Evolutionary conservation across 1,140 invertebrate species (phyloP).

Genomic region (Oncopeltus fasciatus): DNA sequence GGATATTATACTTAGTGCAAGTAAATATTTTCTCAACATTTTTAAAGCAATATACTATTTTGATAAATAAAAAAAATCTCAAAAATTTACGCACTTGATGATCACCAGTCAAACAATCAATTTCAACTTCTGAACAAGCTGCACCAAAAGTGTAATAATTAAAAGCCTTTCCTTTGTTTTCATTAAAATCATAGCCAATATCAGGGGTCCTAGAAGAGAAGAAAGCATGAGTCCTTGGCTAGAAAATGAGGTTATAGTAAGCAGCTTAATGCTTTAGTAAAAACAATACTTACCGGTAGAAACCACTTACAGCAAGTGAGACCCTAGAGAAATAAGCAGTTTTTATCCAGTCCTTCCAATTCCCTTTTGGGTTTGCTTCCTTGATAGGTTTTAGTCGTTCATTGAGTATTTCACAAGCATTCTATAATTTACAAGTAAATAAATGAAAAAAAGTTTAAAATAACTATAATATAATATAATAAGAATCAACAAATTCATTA

Average conservation of each 20-base stretch:
- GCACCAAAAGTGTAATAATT: conserved; percentile 72
- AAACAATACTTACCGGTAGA: conserved; percentile 39
- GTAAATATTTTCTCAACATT: too few relatives aligned
- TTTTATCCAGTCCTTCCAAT: conserved; percentile 74
- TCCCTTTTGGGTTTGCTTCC: conserved; percentile 57
- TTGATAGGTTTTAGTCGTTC: conserved; percentile 64
- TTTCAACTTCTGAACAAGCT: conserved; percentile 67
- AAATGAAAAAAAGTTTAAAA: neutral
- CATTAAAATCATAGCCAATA: conserved; percentile 59
- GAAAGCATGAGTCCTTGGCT: too few relatives aligned
- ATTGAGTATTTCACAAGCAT: conserved; percentile 67
- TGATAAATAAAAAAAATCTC: too few relatives aligned
- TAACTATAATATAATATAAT: neutral
- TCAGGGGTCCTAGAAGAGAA: conserved; percentile 43
- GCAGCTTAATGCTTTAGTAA: too few relatives aligned
- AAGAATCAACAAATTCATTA: neutral
- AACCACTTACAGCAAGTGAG: conserved; percentile 72
- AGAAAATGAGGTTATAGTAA: too few relatives aligned
- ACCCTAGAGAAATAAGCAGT: conserved; percentile 67
- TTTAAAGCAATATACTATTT: too few relatives aligned
- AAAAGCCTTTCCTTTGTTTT: conserved; percentile 52
- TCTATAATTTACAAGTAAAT: conserved; percentile 31
- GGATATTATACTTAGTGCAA: too few relatives aligned
- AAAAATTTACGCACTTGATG: conserved; percentile 43
- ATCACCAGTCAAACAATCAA: conserved; percentile 78